Conservation (phyloP, 2,888 invertebrate species). For the Hirtodrosophila duncani region DNA sequence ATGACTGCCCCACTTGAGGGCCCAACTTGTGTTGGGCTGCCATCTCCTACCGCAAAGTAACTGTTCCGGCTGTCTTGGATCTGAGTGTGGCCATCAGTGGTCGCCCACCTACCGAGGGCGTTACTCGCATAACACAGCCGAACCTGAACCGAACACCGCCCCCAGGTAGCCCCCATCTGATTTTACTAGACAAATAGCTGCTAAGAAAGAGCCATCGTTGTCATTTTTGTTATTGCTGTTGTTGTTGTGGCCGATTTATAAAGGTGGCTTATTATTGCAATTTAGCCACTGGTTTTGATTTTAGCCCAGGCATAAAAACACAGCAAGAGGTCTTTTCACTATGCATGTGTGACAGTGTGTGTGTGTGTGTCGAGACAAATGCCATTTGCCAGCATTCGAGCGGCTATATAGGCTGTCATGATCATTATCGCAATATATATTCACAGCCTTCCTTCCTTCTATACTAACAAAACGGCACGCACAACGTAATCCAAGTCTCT, state of each 20-base stretch:
- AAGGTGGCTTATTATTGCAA: conserved; percentile 77
- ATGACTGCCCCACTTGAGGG: no score
- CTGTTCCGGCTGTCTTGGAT: conserved; percentile 28
- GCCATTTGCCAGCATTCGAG: conserved; percentile 75
- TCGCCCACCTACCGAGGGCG: conserved; percentile 76
- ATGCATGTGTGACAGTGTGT: conserved; percentile 6
- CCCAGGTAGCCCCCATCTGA: conserved; percentile 13
- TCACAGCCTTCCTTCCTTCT: conserved; percentile 32
- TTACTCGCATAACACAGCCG: conserved; percentile 38
- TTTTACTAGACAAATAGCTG: conserved; percentile 61
- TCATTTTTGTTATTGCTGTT: conserved; percentile 1
- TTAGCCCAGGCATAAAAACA: conserved; percentile 59
- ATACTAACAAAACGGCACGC: conserved; percentile 52
- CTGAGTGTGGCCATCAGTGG: conserved; percentile 48
- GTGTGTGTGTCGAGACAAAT: conserved; percentile 61
- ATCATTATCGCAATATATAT: conserved; percentile 75
- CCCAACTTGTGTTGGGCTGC: no score
- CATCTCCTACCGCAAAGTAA: neutral
- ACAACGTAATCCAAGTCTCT: conserved; percentile 46
- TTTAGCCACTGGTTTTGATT: conserved; percentile 78
- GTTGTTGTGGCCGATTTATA: conserved; percentile 60
- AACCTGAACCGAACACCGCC: neutral
- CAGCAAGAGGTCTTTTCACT: conserved; percentile 52
- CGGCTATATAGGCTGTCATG: conserved; percentile 77
- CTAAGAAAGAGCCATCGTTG: conserved; percentile 24